Percentiles rank a stretch among this genome's conserved stretches.
Evolutionary conservation across 2,797 vertebrate genomes (phyloP).

Genomic region (Pelochelys cantorii): DNA sequence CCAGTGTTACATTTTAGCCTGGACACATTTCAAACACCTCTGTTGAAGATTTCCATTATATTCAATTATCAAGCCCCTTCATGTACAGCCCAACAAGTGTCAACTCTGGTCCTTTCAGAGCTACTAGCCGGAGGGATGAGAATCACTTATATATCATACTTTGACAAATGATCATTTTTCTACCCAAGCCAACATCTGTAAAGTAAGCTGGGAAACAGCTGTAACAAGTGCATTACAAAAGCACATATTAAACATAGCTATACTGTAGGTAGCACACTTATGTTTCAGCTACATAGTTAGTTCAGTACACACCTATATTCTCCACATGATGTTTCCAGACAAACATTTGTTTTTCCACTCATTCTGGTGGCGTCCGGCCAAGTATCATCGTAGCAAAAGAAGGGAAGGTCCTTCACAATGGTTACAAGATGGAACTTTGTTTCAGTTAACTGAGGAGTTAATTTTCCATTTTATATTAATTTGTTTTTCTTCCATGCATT

Average conservation of each 20-base stretch:
- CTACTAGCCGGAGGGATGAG: not conserved
- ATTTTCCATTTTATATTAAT: not conserved
- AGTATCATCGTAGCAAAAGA: not conserved
- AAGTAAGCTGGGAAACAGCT: not conserved
- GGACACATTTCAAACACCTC: not conserved
- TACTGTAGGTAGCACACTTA: not conserved
- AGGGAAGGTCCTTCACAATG: not conserved
- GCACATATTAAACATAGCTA: not conserved
- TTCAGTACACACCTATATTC: not conserved
- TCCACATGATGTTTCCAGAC: not conserved
- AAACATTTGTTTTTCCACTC: not conserved
- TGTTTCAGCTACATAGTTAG: not conserved
- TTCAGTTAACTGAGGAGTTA: not conserved
- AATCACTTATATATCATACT: rapidly evolving
- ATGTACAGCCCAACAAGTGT: not conserved
- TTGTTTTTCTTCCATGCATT: not conserved
- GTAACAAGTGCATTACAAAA: not conserved
- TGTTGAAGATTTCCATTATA: not conserved
- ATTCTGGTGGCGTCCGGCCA: no score
- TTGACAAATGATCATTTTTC: not conserved
- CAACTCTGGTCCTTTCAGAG: not conserved
- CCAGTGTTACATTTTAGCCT: not conserved
- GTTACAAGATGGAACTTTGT: not conserved
- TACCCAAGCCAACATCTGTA: not conserved
- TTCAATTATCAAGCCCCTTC: not conserved